Evolutionary conservation across 2,888 invertebrate genomes (phyloP).

Genomic region (Agrypnus murinus): DNA sequence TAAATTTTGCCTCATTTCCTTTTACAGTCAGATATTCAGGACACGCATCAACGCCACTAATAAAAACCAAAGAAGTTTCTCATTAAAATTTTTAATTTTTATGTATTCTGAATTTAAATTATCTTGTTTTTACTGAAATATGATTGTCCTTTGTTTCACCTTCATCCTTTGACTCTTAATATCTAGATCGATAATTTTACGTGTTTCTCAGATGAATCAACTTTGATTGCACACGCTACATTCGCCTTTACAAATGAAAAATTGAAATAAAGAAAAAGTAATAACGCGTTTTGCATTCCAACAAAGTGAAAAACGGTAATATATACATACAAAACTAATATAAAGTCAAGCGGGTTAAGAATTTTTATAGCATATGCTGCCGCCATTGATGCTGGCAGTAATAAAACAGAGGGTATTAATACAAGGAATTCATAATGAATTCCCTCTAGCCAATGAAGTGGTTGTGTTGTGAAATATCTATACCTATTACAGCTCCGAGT

Average conservation of each 20-base stretch:
- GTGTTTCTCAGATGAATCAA: too few species aligned
- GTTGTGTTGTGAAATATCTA: slow-evolving; percentile 39
- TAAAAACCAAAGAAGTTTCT: neutral
- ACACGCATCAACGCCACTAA: slow-evolving; percentile 1
- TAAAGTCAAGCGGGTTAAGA: slow-evolving; percentile 15
- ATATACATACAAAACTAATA: slow-evolving; percentile 19
- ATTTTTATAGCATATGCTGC: slow-evolving; percentile 17
- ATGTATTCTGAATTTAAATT: too few species aligned
- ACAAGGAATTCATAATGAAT: slow-evolving; percentile 39
- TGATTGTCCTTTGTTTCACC: too few species aligned
- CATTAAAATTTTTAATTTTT: neutral
- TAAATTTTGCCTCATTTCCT: slow-evolving; percentile 12
- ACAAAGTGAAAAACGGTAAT: neutral
- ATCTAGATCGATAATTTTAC: too few species aligned
- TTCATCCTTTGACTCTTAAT: too few species aligned
- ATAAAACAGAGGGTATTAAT: slow-evolving; percentile 36
- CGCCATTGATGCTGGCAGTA: slow-evolving; percentile 9
- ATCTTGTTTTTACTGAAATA: too few species aligned
- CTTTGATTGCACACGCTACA: too few species aligned
- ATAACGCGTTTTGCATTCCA: slow-evolving; percentile 1
- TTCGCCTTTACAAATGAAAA: too few species aligned
- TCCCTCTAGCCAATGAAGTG: slow-evolving; percentile 36
- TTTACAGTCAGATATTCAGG: neutral
- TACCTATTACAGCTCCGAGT: slow-evolving; percentile 28
- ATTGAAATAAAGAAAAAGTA: too few species aligned